phyloP scores from a whole-genome alignment of 2,797 vertebrate genomes.

The Pteronotus mesoamericanus region DNA sequence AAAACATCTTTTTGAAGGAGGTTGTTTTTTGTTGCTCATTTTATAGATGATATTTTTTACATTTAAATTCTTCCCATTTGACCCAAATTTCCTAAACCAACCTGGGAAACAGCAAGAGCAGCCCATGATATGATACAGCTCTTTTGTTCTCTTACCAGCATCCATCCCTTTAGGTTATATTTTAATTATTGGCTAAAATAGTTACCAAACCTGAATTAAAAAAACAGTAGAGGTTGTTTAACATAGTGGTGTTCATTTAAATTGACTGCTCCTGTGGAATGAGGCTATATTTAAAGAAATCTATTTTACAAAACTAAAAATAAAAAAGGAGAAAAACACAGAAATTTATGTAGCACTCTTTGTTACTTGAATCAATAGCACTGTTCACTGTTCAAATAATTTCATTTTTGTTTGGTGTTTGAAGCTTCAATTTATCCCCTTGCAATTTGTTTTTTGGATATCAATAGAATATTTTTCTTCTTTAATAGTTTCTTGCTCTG shows the following conservation, averaged over 20 bases:
- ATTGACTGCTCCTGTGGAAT: conserved; percentile 59
- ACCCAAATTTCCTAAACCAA: background rate
- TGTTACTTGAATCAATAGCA: conserved; percentile 87
- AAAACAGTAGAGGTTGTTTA: conserved; percentile 66
- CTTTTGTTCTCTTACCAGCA: background rate
- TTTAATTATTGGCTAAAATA: conserved; percentile 41
- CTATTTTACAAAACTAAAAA: conserved; percentile 83
- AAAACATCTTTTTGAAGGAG: background rate
- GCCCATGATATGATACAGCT: background rate
- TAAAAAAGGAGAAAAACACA: conserved; percentile 79
- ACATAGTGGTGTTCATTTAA: conserved; percentile 64
- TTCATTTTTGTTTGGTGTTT: conserved; percentile 85
- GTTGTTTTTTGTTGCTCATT: background rate
- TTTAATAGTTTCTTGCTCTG: conserved; percentile 72
- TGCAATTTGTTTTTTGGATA: conserved; percentile 81
- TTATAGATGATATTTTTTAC: background rate
- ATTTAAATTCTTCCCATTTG: background rate
- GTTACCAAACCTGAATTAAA: conserved; percentile 36
- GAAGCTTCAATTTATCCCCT: conserved; percentile 83
- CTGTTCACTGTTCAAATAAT: conserved; percentile 91
- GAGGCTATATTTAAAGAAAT: conserved; percentile 81
- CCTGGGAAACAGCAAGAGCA: background rate
- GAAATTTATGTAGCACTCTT: conserved; percentile 71
- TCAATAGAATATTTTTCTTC: conserved; percentile 69
- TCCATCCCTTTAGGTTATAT: background rate